A percentile compares a stretch with the other conserved stretches of the same genome.
These are phyloP conservation scores for Microtus pennsylvanicus DNA, from an alignment of 2,113 vertebrate species.

Conservation along the genomic window DNA sequence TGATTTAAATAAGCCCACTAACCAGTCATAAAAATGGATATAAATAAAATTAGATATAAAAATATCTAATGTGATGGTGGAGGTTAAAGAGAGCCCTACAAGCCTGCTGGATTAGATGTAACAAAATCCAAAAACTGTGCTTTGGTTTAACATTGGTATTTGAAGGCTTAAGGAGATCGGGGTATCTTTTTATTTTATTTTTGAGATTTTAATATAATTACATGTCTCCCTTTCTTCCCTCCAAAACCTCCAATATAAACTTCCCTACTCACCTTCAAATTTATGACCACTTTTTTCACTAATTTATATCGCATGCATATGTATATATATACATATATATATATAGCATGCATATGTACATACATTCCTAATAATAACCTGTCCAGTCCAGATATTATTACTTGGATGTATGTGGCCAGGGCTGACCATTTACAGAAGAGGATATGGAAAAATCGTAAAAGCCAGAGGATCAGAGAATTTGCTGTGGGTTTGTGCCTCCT, in stretches of 20 bases:
- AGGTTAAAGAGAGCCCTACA: neutral
- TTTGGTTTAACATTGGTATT: neutral
- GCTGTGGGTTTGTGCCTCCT: neutral
- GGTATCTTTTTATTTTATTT: neutral
- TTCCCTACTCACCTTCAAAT: neutral
- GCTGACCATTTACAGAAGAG: neutral
- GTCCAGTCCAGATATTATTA: neutral
- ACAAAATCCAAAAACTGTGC: neutral
- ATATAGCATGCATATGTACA: too few relatives aligned
- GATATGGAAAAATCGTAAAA: neutral
- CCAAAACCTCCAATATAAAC: neutral
- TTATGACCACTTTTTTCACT: neutral
- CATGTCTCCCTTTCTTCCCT: neutral
- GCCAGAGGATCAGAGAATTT: neutral
- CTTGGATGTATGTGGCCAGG: neutral
- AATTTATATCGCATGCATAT: neutral
- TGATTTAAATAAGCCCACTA: too few relatives aligned
- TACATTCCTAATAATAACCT: neutral
- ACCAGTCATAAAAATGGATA: too few relatives aligned
- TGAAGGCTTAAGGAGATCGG: neutral
- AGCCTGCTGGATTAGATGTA: neutral
- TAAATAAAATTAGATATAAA: too few relatives aligned
- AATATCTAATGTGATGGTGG: neutral
- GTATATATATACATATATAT: too few relatives aligned
- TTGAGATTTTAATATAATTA: neutral